phyloP scores from a whole-genome alignment of 1,140 invertebrate species.

The Andrena cerasifolii region DNA sequence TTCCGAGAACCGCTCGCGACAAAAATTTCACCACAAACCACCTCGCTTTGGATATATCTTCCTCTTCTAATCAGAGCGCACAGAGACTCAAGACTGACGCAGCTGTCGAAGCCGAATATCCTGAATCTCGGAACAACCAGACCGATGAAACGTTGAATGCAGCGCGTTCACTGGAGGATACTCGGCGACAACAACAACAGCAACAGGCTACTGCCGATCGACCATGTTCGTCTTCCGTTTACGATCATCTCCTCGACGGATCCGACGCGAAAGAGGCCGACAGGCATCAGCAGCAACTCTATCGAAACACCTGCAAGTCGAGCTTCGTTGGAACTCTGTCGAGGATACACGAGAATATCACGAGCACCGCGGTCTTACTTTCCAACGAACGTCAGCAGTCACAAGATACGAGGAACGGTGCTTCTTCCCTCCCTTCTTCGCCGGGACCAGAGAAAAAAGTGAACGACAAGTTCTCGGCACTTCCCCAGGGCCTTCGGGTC shows the following conservation, averaged over 20 bases:
- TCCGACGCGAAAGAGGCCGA: background rate
- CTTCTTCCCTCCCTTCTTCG: slow-evolving; percentile 76
- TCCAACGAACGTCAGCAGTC: slow-evolving; percentile 57
- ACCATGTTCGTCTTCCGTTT: slow-evolving; percentile 10
- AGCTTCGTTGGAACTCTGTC: slow-evolving; percentile 84
- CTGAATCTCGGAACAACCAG: slow-evolving; percentile 41
- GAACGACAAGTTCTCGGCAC: slow-evolving; percentile 82
- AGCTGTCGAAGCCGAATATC: slow-evolving; percentile 72
- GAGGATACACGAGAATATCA: slow-evolving; percentile 85
- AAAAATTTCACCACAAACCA: slow-evolving; percentile 30
- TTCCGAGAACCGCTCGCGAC: slow-evolving; percentile 4
- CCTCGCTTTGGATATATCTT: slow-evolving; percentile 61
- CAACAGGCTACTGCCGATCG: background rate
- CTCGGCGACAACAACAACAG: slow-evolving; percentile 56
- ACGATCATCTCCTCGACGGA: slow-evolving; percentile 28
- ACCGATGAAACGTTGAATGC: slow-evolving; percentile 50
- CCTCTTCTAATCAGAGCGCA: slow-evolving; percentile 76
- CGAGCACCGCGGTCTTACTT: slow-evolving; percentile 66
- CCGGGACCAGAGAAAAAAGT: slow-evolving; percentile 76
- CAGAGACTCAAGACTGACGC: slow-evolving; percentile 79
- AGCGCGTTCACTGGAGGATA: slow-evolving; percentile 40
- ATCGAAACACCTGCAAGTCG: slow-evolving; percentile 70
- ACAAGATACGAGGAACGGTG: slow-evolving; percentile 73
- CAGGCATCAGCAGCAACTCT: slow-evolving; percentile 23
- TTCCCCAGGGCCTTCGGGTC: slow-evolving; percentile 84